Evolutionary conservation across 35 echinoderm and acorn worm genomes (phyloP).

Genomic region (Ptychodera flava): DNA sequence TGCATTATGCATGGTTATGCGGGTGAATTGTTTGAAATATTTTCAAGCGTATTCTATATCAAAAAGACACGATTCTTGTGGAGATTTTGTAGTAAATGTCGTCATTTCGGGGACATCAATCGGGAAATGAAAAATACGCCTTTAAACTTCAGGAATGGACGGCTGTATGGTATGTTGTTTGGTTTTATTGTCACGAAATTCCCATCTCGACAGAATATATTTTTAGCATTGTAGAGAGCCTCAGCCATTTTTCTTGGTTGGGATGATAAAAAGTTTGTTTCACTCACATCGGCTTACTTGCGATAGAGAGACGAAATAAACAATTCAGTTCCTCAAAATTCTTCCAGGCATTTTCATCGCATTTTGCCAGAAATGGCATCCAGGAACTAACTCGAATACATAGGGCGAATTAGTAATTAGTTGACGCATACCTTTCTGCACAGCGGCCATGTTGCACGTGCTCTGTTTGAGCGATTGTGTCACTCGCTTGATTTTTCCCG

Average conservation of each 20-base stretch:
- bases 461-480: too few species aligned
- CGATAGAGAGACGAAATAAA: background rate
- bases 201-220: background rate
- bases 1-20: background rate
- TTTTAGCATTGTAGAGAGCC: background rate
- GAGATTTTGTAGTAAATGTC: background rate
- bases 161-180: background rate
- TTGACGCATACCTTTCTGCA: too few species aligned
- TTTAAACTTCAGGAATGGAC: background rate
- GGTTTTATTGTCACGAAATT: background rate
- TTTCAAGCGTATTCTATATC: background rate
- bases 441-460: too few species aligned
- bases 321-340: background rate
- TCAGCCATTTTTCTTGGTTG: background rate
- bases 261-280: background rate
- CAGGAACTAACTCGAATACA: too few species aligned
- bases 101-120: background rate
- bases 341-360: background rate
- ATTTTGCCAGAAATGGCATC: too few species aligned
- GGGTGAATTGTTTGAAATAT: background rate
- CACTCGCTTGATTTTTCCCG: too few species aligned
- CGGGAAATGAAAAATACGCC: background rate
- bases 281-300: background rate
- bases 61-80: conserved; percentile 1
- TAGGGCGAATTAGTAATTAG: too few species aligned